Conservation (phyloP, 2,888 invertebrate genomes). For the Nymphalis polychloros region DNA sequence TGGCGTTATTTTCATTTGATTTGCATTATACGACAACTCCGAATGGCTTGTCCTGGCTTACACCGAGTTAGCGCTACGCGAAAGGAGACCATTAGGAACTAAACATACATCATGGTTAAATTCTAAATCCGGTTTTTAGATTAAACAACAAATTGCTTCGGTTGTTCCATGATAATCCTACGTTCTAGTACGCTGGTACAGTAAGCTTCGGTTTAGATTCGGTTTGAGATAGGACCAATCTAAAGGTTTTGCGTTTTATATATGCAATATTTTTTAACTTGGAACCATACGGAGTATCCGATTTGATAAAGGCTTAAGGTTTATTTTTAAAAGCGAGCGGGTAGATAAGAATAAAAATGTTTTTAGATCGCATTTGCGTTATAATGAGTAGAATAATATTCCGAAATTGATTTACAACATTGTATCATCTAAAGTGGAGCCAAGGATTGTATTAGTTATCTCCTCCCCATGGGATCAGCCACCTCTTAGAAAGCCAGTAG, state of each 20-base stretch:
- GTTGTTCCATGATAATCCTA: constrained; percentile 36
- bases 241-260: constrained; percentile 34
- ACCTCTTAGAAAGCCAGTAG: too few relatives aligned
- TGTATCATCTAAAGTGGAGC: too few relatives aligned
- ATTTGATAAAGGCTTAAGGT: neutral
- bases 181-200: constrained; percentile 25
- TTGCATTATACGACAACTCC: constrained; percentile 22
- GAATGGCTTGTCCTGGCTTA: constrained; percentile 15
- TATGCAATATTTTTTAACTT: constrained; percentile 15
- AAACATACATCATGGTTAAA: constrained; percentile 35
- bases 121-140: constrained; percentile 39
- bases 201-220: constrained; percentile 34
- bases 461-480: too few relatives aligned
- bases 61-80: constrained; percentile 23
- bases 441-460: too few relatives aligned
- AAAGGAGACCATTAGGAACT: constrained; percentile 29
- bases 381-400: too few relatives aligned
- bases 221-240: constrained; percentile 28
- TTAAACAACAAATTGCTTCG: constrained; percentile 41
- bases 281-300: neutral
- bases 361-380: too few relatives aligned
- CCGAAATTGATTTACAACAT: too few relatives aligned
- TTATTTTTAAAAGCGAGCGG: too few relatives aligned
- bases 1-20: neutral
- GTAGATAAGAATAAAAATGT: too few relatives aligned